These are phyloP conservation scores for Suncus etruscus DNA, from an alignment of 2,113 vertebrate genomes.

Conservation along the genomic window DNA sequence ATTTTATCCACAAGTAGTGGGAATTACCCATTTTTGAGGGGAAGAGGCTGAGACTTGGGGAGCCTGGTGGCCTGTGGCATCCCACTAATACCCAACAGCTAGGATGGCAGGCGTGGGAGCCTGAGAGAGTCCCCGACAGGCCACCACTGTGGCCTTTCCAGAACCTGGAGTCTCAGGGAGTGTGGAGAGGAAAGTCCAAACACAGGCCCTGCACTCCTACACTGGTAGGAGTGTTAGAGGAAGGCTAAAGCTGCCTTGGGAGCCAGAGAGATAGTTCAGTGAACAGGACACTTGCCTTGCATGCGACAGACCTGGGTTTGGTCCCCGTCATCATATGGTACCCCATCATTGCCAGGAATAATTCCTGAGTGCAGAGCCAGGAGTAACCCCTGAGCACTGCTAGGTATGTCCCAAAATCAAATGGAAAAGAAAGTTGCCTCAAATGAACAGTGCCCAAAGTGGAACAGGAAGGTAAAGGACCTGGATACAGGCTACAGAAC, in stretches of 20 bases:
- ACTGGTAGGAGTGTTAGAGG: not conserved
- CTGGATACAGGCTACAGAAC: not conserved
- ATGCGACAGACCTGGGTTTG: too few species aligned
- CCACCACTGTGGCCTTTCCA: not conserved
- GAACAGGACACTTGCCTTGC: too few species aligned
- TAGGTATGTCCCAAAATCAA: too few species aligned
- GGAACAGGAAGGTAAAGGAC: not conserved
- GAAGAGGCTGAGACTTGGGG: not conserved
- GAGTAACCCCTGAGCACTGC: too few species aligned
- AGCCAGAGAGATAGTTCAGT: too few species aligned
- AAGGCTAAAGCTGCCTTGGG: not conserved
- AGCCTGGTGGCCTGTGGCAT: too few species aligned
- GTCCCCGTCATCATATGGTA: too few species aligned
- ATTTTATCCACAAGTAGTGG: too few species aligned
- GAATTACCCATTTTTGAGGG: conserved; percentile 10
- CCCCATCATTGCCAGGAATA: too few species aligned
- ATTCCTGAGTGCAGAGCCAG: too few species aligned
- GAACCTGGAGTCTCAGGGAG: not conserved
- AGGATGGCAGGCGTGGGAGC: not conserved
- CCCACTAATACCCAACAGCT: not conserved
- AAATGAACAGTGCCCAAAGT: too few species aligned
- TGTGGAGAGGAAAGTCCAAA: not conserved
- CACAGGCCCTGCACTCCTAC: not conserved
- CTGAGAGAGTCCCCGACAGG: not conserved
- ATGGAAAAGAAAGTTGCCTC: not conserved